Base-by-base conservation (phyloP, 2,888 invertebrate species). In the Esperia sulphurella region DNA sequence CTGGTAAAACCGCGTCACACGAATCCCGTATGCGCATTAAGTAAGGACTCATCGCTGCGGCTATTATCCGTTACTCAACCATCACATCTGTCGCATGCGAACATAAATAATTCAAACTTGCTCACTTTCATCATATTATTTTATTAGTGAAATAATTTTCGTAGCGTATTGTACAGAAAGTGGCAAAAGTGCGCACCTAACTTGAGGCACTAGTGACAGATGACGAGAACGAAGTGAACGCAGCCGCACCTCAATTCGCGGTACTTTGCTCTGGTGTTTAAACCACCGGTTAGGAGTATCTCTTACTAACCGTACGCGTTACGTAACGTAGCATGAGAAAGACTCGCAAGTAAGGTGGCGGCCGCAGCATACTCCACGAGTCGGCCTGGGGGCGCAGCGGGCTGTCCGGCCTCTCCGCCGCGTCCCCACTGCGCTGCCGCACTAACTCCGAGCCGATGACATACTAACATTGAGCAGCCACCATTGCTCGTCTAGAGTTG, bases 401-500 rank as follows among this genome's bases (percentile, higher is more conserved):
- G 75, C 74, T 81, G 73, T 76, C 79, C 76, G 79, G 79, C 76
- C 71, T 72, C 71, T 61, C 72, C 75, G 75, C 75, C 74, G 80
- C 79, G 74, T 73, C 77, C 73, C 75, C 79, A 68, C 77, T 71
- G 71, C 79, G 67, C 55, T 62, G 45, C 65, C 68, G 64, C 67
- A 72, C 68, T 70, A 59, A 72, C 81, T 75, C 79, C 82, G 79
- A 83, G 71, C 85, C 83, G 83, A 86, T 87, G 87, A 84, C 81
- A 79, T 70, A 80, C 83, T 83, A 80, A 78, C 68, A 63, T 80
- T 92, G 92, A 92, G 91, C 92, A 92, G 93, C 93, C 95, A 95
- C 95, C 95, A 97, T 97, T 97, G 96, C 97, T 94, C 96, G 96
- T 93, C 95, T 97, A 95, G 96, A 96, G 94, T 96, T 96, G 92